Conservation (phyloP, 2,113 vertebrate genomes). For the Balaeniceps rex region DNA sequence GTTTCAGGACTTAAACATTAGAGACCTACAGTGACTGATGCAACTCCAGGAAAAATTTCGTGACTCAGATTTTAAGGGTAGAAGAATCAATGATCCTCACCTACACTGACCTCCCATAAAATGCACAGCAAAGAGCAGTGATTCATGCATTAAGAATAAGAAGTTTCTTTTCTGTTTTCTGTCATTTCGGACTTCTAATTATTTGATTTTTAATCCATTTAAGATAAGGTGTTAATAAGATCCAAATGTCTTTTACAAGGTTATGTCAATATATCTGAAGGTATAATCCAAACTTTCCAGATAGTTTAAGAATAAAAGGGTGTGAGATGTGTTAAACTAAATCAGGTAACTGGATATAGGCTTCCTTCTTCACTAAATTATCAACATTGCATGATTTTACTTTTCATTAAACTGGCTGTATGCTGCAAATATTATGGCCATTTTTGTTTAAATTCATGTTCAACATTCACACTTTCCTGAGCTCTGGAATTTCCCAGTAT, state of each 20-base stretch:
- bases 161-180: background rate
- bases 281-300: background rate
- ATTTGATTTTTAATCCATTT: background rate
- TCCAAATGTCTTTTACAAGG: background rate
- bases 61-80: background rate
- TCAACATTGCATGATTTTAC: background rate
- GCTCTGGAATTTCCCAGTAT: background rate
- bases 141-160: background rate
- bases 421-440: background rate
- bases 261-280: background rate
- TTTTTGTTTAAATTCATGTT: background rate
- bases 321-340: background rate
- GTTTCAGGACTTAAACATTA: background rate
- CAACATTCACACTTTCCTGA: background rate
- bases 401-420: background rate
- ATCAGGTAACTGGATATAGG: background rate
- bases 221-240: background rate
- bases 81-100: background rate
- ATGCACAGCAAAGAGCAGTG: fast-evolving
- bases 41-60: background rate
- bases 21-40: background rate
- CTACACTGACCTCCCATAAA: background rate
- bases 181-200: background rate
- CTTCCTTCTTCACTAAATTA: background rate
- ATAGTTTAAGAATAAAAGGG: background rate